Evolutionary conservation across 2,113 vertebrate species (phyloP).

Genomic region (Callospermophilus lateralis): DNA sequence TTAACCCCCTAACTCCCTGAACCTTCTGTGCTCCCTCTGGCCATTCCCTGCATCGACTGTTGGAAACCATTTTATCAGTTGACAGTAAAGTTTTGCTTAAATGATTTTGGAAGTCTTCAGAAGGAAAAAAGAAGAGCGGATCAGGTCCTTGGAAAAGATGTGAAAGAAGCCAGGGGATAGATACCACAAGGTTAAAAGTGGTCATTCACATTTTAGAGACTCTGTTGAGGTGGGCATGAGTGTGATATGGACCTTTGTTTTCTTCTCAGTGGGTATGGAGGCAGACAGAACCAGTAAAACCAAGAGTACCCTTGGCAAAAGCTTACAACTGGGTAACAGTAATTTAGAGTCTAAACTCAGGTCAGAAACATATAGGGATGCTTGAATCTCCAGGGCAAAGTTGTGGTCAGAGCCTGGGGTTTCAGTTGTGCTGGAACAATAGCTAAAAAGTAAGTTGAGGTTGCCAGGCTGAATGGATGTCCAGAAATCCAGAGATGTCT

Average conservation of each 20-base stretch:
- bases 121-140: not conserved
- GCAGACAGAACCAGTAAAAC: constrained; percentile 3
- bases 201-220: not conserved
- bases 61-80: constrained; percentile 7
- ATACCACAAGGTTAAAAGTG: constrained; percentile 4
- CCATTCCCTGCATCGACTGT: not conserved
- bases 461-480: not conserved
- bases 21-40: not conserved
- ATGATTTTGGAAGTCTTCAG: constrained; percentile 52
- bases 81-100: constrained; percentile 17
- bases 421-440: not conserved
- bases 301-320: constrained; percentile 33
- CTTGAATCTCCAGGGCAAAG: not conserved
- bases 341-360: not conserved
- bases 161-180: not conserved
- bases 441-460: not conserved
- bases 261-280: not conserved
- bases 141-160: constrained; percentile 17
- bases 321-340: not conserved
- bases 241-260: not conserved
- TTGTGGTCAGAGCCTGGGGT: constrained; percentile 10
- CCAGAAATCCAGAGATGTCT: constrained; percentile 31
- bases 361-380: not conserved
- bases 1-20: not conserved
- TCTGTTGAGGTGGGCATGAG: not conserved